phyloP scores from a whole-genome alignment of 2,797 vertebrate species.

The Melanotaenia boesemani region DNA sequence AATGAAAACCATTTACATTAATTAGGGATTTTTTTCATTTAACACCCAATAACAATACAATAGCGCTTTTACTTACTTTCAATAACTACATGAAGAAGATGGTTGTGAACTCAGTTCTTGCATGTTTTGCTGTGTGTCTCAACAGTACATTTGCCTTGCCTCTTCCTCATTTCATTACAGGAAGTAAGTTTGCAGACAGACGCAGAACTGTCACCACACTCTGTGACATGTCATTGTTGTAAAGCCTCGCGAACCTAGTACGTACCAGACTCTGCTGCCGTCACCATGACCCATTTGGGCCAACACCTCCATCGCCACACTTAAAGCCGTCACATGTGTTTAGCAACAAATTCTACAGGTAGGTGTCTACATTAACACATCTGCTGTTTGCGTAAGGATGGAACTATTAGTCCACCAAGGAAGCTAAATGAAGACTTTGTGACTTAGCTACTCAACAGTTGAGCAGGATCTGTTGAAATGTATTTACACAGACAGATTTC shows the following conservation, averaged over 20 bases:
- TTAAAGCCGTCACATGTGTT: constrained; percentile 45
- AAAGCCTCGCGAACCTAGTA: constrained; percentile 25
- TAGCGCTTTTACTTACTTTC: background rate
- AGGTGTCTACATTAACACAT: background rate
- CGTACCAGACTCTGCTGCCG: constrained; percentile 4
- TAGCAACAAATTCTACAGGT: constrained; percentile 45
- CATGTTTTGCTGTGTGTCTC: constrained; percentile 11
- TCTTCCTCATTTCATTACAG: constrained; percentile 84
- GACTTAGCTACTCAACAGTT: background rate
- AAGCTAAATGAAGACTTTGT: background rate
- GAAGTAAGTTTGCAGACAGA: constrained; percentile 73
- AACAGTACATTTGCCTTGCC: constrained; percentile 15
- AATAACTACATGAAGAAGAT: background rate
- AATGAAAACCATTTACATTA: no score
- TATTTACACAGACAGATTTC: background rate
- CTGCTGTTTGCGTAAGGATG: background rate
- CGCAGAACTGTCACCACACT: constrained; percentile 44
- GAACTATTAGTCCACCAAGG: constrained; percentile 5
- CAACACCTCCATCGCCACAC: background rate
- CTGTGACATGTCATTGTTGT: constrained; percentile 37
- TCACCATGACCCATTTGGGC: constrained; percentile 32
- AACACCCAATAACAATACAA: background rate
- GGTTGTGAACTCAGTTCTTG: background rate
- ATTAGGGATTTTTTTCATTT: background rate
- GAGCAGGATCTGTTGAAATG: constrained; percentile 24